Evolutionary conservation across 2,888 invertebrate species (phyloP), one percentile per base, ranked within the genome.

Genomic region (Notodonta ziczac): DNA sequence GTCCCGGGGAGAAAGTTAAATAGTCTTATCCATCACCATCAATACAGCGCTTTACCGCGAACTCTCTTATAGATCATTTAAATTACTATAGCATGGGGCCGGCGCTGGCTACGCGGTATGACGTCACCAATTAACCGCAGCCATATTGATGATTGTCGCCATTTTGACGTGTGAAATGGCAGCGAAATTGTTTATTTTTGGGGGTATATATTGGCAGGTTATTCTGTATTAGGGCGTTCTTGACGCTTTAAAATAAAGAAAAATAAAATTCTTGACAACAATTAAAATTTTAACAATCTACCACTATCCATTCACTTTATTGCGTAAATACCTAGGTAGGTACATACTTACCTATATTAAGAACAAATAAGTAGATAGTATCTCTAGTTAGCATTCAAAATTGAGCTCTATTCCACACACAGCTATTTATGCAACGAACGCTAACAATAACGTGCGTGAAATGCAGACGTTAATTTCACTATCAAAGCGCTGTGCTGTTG

Each of bases 381-480:
- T 35, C 7, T 4, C 7, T 7, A 35, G 35, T 35, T 35, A 35
- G 35, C 35, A 35, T 35, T 35, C 35, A 6, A 35, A 35, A 5
- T 35, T 35, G 35, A 35, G 35, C 35, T 35, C 35, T 35, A 35
- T 35, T 35, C 7, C 35, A 7, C 7, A 35, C 4, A 35, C 53
- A 35, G 12, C 35, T 35, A 53, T 53, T 53, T 53, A 53, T 53
- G 35, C 53, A 53, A 8, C 35, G 16, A 35, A 35, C 35, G 32
- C 6, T 0, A 16, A 42, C 42, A 9, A 6, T 9, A 6, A 35
- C 35, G 35, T 53, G 52, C 24, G 52, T 52, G 48, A 55, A 50
- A 58, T 56, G 53, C 62, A 59, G 66, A 65, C 73, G 71, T 66
- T 76, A 80, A 80, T 76, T 73, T 73, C 68, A 73, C 69, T 74